Base-by-base conservation (phyloP, 2,113 vertebrate species). In the Aix galericulata region DNA sequence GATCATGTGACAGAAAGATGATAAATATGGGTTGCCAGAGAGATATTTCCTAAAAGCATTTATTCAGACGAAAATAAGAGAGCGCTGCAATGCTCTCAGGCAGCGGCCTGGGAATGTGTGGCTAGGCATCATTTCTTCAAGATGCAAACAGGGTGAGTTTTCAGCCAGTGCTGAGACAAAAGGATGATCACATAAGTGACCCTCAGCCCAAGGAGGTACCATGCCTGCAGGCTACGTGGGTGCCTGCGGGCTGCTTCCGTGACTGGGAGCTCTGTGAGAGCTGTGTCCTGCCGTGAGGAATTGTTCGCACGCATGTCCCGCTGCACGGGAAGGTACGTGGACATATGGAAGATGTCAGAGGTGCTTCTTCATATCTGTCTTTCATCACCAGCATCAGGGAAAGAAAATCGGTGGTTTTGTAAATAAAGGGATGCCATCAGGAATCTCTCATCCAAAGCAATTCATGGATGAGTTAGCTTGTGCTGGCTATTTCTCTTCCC, bases 161-260 rank as follows among this genome's bases (percentile, higher is more conserved):
- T 52, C 46, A 69, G 46, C 22, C 44, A 69, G 62, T 29, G 36
- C 44, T 3, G 9, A 58, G 34, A 27, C 21, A 63, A 56, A n/a
- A 15, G 20, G 66, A 15, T 52, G 44, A 48, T 48, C 20, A 48
- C 46, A 22, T 21, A 50, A 81, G 18, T 1, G 14, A 78, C 44
- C 17, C 74, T 72, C 26, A 29, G 69, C 17, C 56, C 50, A 27
- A 68, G 72, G 32, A 68, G 27, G 17, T 8, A 52, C 14, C 27
- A 44, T 17, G 40, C 31, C 11, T 15, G 36, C 64, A 62, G 38
- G 55, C 0, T 1, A 16, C 2, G 0, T 0, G 1, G 68, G 17
- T n/a, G 22, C 36, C 56, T 62, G 63, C 21, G 26, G 42, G 55
- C 81, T 85, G 34, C 48, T 68, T 52, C 44, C 1, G 2, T 74